Evolutionary conservation across 2,797 vertebrate species (phyloP).

Genomic region (Xenopus petersii): DNA sequence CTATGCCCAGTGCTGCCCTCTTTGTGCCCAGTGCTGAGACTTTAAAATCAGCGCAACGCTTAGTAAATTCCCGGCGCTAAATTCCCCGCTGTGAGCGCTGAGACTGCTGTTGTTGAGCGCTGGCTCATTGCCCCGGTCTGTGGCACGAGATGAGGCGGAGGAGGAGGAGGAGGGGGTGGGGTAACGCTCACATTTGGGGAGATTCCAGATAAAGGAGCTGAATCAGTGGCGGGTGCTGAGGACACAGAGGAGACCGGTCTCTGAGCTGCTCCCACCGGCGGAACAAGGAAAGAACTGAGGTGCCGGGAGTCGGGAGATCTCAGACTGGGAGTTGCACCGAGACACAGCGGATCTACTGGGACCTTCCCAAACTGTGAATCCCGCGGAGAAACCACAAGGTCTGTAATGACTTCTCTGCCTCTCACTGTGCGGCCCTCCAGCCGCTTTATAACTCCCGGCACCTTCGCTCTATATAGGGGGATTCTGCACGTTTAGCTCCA

Average conservation of each 20-base stretch:
- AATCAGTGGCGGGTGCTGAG: slow-evolving; percentile 34
- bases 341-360: background rate
- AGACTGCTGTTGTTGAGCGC: background rate
- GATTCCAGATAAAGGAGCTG: slow-evolving; percentile 44
- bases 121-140: slow-evolving; percentile 12
- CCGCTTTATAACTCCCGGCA: no score
- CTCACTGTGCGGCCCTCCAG: no score
- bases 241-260: slow-evolving; percentile 8
- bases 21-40: no score
- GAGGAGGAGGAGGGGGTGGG: slow-evolving; percentile 6
- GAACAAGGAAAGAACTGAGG: background rate
- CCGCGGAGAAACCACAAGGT: no score
- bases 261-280: background rate
- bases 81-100: background rate
- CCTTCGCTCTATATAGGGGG: no score
- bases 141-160: background rate
- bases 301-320: background rate
- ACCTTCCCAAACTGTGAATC: background rate
- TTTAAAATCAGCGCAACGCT: no score
- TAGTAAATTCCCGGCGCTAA: background rate
- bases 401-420: no score
- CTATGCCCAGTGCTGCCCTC: no score
- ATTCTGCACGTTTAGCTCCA: no score
- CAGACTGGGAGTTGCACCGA: background rate
- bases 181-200: slow-evolving; percentile 33